Evolutionary conservation across 1,140 invertebrate species (phyloP), one percentile per base, ranked within the genome.

Genomic region (Tetranychus cinnabarinus): DNA sequence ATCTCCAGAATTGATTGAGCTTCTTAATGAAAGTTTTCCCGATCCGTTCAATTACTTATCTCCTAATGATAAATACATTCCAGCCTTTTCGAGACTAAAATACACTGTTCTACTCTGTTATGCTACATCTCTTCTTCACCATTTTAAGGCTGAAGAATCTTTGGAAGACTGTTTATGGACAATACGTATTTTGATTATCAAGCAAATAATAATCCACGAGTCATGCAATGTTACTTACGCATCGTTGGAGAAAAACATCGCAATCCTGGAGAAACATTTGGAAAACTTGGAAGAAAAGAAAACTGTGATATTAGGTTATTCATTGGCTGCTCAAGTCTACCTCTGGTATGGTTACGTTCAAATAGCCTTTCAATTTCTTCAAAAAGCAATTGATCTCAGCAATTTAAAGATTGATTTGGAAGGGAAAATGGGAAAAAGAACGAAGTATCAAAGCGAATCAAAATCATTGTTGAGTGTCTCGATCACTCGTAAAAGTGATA

Each of bases 391-490:
- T 66, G 70, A 77, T 23, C 65, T 79, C 35, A 72, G 82, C 36
- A 77, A 80, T 52, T 69, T 91, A 55, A 76, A 78, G 55, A 72
- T 88, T 36, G 75, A 82, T 66, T 72, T 84, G 12, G 76, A 76
- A 70, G 81, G 86, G 64, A 75, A 81, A 15, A 71, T 95, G 56
- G 91, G 91, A 8, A 88, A 87, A 71, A 76, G 91, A 62, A 96
- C 90, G 23, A 84, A 82, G 68, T 91, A 80, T 71, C 91, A 97
- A 72, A 74, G 82, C 66, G 80, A 82, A 58, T 77, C 82, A 48
- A 72, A 88, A 34, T 78, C 91, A 0, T 91, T 95, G 68, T 72
- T 96, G 45, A 78, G 82, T 31, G 69, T 95, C 0, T 75, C 79
- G 62, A 74, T 86, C 10, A 72, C 73, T 31, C 73, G 77, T 67